phyloP scores from a whole-genome alignment of 92 coral and sea anemone species.

The Virgularia gustaviana region DNA sequence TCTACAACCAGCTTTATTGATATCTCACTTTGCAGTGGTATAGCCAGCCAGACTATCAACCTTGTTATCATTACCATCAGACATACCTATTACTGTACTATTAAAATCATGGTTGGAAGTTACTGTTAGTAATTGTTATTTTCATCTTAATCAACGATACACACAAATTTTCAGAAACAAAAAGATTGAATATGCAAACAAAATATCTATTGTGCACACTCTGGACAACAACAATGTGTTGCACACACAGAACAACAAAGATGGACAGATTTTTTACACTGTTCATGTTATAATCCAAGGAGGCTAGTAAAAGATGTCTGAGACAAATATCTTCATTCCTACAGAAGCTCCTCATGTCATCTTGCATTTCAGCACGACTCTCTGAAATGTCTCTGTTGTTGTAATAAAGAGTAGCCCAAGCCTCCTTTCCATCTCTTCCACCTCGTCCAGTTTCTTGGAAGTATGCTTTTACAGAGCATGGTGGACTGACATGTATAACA shows the following conservation, averaged over 20 bases:
- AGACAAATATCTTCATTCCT: conserved; percentile 8
- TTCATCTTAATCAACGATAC: too few species aligned
- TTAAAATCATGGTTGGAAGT: too few species aligned
- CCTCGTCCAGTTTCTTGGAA: conserved; percentile 62
- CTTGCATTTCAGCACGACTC: conserved; percentile 24
- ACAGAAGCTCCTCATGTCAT: conserved; percentile 29
- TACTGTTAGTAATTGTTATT: too few species aligned
- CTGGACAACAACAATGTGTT: not conserved
- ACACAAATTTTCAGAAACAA: too few species aligned
- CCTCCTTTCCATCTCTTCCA: conserved; percentile 51
- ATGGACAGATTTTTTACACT: not conserved
- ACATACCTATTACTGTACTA: too few species aligned
- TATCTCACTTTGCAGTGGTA: too few species aligned
- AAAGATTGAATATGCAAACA: too few species aligned
- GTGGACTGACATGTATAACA: conserved; percentile 58
- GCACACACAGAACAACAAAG: not conserved
- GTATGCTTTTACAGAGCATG: conserved; percentile 50
- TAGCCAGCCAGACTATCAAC: too few species aligned
- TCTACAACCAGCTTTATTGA: too few species aligned
- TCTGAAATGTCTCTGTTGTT: conserved; percentile 40
- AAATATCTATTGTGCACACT: too few species aligned
- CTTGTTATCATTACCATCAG: too few species aligned
- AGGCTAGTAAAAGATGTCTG: conserved; percentile 6
- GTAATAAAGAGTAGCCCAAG: conserved; percentile 36
- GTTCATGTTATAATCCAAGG: conserved; percentile 6